Base-by-base conservation (phyloP, 2,888 invertebrate genomes). In the Leptarthrus brevirostris region DNA sequence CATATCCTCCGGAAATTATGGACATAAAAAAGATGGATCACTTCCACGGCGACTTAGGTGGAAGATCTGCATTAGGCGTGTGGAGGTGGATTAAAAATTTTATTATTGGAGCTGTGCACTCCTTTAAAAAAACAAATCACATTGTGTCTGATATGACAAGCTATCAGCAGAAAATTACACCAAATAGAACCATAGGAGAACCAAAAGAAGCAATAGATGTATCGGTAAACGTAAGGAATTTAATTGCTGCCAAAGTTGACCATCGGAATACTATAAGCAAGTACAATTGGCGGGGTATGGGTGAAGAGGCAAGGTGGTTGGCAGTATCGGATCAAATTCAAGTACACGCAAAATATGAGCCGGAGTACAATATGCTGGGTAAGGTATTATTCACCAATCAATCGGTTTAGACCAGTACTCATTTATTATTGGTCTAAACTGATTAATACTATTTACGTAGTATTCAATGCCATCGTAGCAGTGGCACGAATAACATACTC, bases 41-140 rank as follows among this genome's bases (percentile, higher is more conserved):
- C 30, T 69, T 69, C 52, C 34, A 69, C 22, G 52, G 69, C 30
- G 69, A 69, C 34, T 44, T 69, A 52, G 69, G 69, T 2, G 52
- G 52, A 34, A 12, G 5, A 12, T 69, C 69, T 30, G 14, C 30
- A 8, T 10, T 26, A 1, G 34, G 52, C 0, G n/a, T 30, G 1
- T 69, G 69, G 69, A 69, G 22, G 12, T 69, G 69, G 69, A 69
- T 69, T 12, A 49, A 49, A 30, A 34, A 69, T 18, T 69, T 69
- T 22, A 12, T 69, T 12, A 69, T 18, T 6, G 69, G 69, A n/a
- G 69, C 18, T 2, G n/a, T 69, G 5, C 24, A 52, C n/a, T 49
- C 69, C 14, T 30, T 69, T 1, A 12, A 22, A 16, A 49, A 20
- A 69, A 69, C 69, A 8, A 4, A 30, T 10, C 49, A 69, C 18